phyloP scores from a whole-genome alignment of 2,888 invertebrate species.

The Papilio demoleus region DNA sequence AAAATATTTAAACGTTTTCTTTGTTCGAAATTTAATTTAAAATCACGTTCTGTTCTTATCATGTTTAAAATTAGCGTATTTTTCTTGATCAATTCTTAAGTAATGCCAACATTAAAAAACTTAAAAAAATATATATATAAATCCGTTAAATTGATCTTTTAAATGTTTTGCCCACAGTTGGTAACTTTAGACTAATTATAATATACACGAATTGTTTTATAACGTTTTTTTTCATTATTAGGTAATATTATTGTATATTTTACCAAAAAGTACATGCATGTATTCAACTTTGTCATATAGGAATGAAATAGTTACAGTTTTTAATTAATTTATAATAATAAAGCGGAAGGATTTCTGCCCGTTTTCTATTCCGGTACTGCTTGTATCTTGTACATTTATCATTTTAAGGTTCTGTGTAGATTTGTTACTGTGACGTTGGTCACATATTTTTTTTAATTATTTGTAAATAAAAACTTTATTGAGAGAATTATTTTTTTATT shows the following conservation, averaged over 20 bases:
- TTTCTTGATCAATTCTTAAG: neutral
- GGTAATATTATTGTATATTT: slow-evolving; percentile 28
- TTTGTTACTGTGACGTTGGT: slow-evolving; percentile 53
- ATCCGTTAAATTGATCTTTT: neutral
- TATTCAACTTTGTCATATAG: slow-evolving; percentile 27
- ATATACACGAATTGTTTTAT: neutral
- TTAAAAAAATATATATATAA: no score
- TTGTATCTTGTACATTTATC: slow-evolving; percentile 41
- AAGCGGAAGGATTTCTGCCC: slow-evolving; percentile 39
- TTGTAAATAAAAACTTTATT: slow-evolving; percentile 57
- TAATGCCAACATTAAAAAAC: neutral
- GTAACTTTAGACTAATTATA: neutral
- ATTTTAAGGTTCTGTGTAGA: slow-evolving; percentile 44
- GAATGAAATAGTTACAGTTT: slow-evolving; percentile 8
- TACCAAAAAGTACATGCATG: slow-evolving; percentile 39
- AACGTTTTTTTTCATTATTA: slow-evolving; percentile 39
- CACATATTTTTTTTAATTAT: slow-evolving; percentile 55
- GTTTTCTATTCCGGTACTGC: slow-evolving; percentile 46
- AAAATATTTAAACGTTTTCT: neutral
- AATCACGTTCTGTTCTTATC: neutral
- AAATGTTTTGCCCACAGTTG: neutral
- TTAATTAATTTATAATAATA: slow-evolving; percentile 31
- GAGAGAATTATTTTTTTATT: slow-evolving; percentile 46
- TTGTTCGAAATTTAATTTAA: neutral
- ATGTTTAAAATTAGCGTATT: neutral